These are phyloP conservation scores for Drosophila stalkeri DNA, from an alignment of 2,888 invertebrate genomes.

Conservation along the genomic window DNA sequence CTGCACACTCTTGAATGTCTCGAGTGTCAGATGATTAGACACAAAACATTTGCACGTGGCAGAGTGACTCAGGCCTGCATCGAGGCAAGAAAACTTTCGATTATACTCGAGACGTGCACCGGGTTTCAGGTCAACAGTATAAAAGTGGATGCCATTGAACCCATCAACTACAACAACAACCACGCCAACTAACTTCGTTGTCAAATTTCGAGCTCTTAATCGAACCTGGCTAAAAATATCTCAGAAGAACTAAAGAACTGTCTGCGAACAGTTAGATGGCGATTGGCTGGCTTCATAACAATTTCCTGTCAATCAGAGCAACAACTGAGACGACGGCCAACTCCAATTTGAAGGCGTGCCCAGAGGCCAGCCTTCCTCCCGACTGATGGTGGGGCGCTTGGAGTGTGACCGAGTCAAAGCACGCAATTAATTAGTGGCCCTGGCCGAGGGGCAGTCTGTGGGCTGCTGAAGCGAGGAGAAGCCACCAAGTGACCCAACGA, in stretches of 20 bases:
- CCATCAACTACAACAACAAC: constrained; percentile 13
- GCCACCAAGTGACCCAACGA: constrained; percentile 47
- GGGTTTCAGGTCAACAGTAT: constrained; percentile 52
- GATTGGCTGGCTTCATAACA: constrained; percentile 58
- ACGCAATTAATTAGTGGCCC: constrained; percentile 73
- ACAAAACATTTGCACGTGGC: constrained; percentile 51
- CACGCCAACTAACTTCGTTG: constrained; percentile 18
- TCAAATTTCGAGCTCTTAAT: constrained; percentile 52
- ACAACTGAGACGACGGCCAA: constrained; percentile 48
- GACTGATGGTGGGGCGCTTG: constrained; percentile 33
- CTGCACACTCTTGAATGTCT: constrained; percentile 60
- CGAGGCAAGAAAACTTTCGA: constrained; percentile 68
- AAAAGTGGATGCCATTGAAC: constrained; percentile 62
- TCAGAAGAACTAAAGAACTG: constrained; percentile 9
- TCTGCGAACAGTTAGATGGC: constrained; percentile 52
- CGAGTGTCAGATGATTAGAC: constrained; percentile 72
- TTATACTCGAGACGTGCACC: constrained; percentile 43
- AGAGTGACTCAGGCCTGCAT: constrained; percentile 33
- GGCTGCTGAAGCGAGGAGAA: constrained; percentile 59
- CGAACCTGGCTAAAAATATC: constrained; percentile 49
- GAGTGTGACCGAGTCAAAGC: constrained; percentile 55
- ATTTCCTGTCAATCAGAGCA: constrained; percentile 75
- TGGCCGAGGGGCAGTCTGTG: constrained; percentile 37
- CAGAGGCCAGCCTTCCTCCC: constrained; percentile 19
- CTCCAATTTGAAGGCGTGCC: constrained; percentile 21